Conservation (phyloP, 2,113 vertebrate species). For the Eudyptes chrysolophus region DNA sequence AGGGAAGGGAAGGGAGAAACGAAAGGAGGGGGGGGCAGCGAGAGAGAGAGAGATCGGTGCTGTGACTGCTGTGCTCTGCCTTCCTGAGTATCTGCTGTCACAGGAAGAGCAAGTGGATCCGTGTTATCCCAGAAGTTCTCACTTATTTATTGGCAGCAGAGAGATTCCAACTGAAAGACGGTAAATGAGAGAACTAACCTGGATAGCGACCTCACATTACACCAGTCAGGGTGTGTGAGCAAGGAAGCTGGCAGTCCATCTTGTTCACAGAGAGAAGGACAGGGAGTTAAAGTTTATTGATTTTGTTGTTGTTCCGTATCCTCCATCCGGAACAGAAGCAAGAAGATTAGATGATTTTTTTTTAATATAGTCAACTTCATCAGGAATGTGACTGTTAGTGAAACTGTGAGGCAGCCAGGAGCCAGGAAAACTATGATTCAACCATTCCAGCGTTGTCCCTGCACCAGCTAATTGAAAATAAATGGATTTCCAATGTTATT, state of each 20-base stretch:
- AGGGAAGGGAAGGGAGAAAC: no score
- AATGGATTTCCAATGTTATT: background rate
- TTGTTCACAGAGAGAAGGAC: background rate
- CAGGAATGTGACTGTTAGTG: background rate
- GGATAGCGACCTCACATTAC: background rate
- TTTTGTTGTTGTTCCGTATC: slow-evolving; percentile 33
- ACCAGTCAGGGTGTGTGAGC: background rate
- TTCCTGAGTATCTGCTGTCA: slow-evolving; percentile 24
- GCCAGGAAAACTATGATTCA: slow-evolving; percentile 8
- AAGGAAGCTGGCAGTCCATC: slow-evolving; percentile 1
- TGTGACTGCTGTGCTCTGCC: background rate
- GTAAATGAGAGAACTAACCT: slow-evolving; percentile 9
- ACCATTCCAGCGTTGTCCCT: background rate
- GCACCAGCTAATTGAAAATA: background rate
- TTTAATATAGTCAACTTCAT: slow-evolving; percentile 33
- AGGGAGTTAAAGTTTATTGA: slow-evolving; percentile 49
- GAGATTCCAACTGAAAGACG: slow-evolving; percentile 41
- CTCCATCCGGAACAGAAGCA: slow-evolving; percentile 7
- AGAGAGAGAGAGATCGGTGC: no score
- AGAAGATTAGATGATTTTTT: background rate
- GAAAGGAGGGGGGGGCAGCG: no score
- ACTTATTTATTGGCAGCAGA: slow-evolving; percentile 14
- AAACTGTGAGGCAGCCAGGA: background rate
- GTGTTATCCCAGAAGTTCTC: background rate
- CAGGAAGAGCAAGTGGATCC: slow-evolving; percentile 15